Base-by-base conservation (phyloP, 2,797 vertebrate species). In the Astyanax mexicanus region DNA sequence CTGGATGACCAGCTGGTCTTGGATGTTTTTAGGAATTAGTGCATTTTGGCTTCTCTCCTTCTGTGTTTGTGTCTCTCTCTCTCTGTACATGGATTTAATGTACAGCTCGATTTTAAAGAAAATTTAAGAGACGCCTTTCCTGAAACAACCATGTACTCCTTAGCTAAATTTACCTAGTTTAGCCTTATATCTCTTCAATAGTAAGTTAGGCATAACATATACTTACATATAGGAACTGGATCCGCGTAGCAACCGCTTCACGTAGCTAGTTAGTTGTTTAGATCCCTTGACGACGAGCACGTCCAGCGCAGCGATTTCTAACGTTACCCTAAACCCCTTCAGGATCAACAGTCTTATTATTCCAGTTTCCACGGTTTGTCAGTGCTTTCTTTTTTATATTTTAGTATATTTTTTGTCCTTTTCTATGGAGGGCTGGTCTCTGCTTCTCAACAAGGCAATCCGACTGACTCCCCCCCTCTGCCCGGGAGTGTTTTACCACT, bases 401-500 rank as follows among this genome's bases (percentile, higher is more conserved):
- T 12, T 52, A 52, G 10, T 11, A n/a, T n/a, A n/a, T 51, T 23
- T 69, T 70, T 54, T 21, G 69, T 80, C 72, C 55, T 79, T 74
- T 83, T 80, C 83, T 29, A 40, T 57, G 23, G 17, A n/a, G 47
- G 67, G 78, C 67, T 32, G 40, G 47, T 52, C n/a, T n/a, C 75
- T 86, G 84, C 78, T 55, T 69, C 29, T 29, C 72, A 15, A 4
- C 75, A 77, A n/a, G 65, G 75, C 69, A 82, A n/a, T 5, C 52
- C 45, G 9, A 84, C 89, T 91, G 9, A 84, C 89, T 91, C 90
- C 73, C 92, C 92, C 87, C 49, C 27, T 78, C 89, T 84, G 89
- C 90, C 88, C 84, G 91, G 92, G 92, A 94, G 93, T 89, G 55
- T 92, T 90, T 92, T 90, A 93, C 92, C 93, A 93, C 93, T 95